phyloP scores from a whole-genome alignment of 2,888 invertebrate genomes.

The Seladonia tumulorum region DNA sequence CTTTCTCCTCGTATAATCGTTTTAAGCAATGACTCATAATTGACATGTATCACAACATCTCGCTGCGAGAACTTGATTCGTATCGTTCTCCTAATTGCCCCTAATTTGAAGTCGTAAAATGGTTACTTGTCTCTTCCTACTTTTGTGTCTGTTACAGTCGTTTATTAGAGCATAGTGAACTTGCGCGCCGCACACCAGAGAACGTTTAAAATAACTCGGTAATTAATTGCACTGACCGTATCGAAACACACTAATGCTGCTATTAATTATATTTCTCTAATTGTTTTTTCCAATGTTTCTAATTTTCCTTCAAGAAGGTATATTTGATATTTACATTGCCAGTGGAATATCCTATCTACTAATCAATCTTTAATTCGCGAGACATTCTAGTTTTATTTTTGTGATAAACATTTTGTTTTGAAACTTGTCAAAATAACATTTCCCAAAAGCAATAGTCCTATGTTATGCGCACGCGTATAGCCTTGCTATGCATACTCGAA shows the following conservation, averaged over 20 bases:
- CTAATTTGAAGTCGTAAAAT: constrained; percentile 14
- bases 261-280: background rate
- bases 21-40: background rate
- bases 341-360: background rate
- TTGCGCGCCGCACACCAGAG: background rate
- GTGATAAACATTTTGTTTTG: background rate
- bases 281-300: background rate
- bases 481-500: background rate
- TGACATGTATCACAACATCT: constrained; percentile 5
- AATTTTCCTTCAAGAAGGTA: background rate
- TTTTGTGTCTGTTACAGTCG: background rate
- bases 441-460: background rate
- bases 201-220: background rate
- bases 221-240: constrained; percentile 5
- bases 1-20: background rate
- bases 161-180: background rate
- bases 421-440: background rate
- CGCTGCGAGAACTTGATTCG: constrained; percentile 5
- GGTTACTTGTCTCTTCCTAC: background rate
- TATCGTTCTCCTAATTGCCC: constrained; percentile 18
- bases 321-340: background rate
- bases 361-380: background rate
- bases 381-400: background rate
- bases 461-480: background rate
- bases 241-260: background rate